Base-by-base conservation (phyloP, 1,140 invertebrate species). In the Drosophila quadrilineata region DNA sequence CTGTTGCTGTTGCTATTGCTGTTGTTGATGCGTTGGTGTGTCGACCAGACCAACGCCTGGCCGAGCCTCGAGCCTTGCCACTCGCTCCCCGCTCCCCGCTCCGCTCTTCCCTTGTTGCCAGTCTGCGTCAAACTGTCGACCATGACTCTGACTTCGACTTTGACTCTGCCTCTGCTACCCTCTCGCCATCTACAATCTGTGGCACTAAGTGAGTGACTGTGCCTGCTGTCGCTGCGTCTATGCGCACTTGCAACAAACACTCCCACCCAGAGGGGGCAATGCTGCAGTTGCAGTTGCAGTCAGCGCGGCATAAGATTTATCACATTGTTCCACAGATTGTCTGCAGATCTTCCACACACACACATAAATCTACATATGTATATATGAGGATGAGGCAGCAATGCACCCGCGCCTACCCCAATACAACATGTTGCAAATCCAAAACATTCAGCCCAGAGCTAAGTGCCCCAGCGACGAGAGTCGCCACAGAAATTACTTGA, bases 311-410 rank as follows among this genome's bases (percentile, higher is more conserved):
- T 69, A 85, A 85, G 79, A 85, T 85, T 85, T 85, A 85, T 85
- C 79, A 85, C 79, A 85, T 85, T 85, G 79, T 85, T 85, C 79
- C 79, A 85, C 79, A 85, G 79, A 85, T 85, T 85, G 79, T 85
- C 79, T 85, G 74, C 79, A 85, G 79, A 85, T 85, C 66, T 64
- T 68, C 58, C 75, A 69, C 70, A 71, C 65, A 58, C 26, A 54
- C 28, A 26, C 40, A 57, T 31, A 43, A 22, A 48, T 33, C 28
- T 17, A 28, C 17, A 45, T 14, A 48, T 10, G 19, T 50, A 29
- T 52, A 12, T 6, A 14, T 36, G 46, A 29, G 49, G 58, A 70
- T 60, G 40, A 41, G 50, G 14, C 17, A 35, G 72, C 57, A 71
- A 45, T 70, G 77, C 77, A 82, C 77, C 77, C 77, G 79, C 77